Percentiles rank a stretch among this genome's conserved stretches.
Evolutionary conservation across 2,113 vertebrate genomes (phyloP).

Genomic region (Oceanodroma tethys): DNA sequence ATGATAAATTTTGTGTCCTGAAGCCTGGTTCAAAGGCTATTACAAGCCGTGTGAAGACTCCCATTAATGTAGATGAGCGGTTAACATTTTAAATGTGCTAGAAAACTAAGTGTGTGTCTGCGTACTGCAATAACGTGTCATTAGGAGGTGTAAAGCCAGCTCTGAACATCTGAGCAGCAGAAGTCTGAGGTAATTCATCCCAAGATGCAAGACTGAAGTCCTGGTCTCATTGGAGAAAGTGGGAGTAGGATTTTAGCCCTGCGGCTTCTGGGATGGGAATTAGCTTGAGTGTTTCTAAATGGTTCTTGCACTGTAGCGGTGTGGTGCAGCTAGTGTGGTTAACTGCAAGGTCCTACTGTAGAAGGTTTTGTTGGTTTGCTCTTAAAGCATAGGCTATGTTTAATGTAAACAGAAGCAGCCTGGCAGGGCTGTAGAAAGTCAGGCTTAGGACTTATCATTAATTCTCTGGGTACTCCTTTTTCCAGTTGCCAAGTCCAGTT

Average conservation of each 20-base stretch:
- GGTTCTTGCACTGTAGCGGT: not conserved
- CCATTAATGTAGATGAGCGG: not conserved
- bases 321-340: not conserved
- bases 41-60: not conserved
- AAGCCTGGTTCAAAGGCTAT: not conserved
- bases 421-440: not conserved
- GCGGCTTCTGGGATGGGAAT: not conserved
- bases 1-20: not conserved
- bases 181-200: not conserved
- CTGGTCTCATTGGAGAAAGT: not conserved
- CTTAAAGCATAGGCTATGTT: not conserved
- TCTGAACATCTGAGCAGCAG: not conserved
- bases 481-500: conserved; percentile 4
- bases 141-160: not conserved
- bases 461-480: not conserved
- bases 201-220: not conserved
- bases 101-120: not conserved
- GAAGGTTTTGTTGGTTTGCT: not conserved
- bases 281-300: not conserved
- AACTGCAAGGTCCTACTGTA: not conserved
- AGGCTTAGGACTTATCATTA: not conserved
- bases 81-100: not conserved
- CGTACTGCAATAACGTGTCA: accelerated
- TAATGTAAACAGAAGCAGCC: not conserved
- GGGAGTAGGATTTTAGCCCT: not conserved